phyloP scores from a whole-genome alignment of 2,888 invertebrate species.

The Tipula unca region DNA sequence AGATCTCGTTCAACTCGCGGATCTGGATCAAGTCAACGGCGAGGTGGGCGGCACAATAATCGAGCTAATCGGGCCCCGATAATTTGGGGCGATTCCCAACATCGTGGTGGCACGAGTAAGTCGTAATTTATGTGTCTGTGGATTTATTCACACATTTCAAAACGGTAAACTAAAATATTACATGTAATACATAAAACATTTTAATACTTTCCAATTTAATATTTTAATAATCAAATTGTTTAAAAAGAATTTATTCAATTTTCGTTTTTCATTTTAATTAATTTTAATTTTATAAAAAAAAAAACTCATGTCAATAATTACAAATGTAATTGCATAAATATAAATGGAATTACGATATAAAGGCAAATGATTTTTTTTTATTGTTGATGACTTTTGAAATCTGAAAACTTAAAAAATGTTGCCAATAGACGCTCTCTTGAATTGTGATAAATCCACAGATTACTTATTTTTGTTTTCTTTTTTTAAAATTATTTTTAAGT shows the following conservation, averaged over 20 bases:
- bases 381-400: background rate
- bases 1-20: conserved; percentile 39
- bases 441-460: conserved; percentile 18
- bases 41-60: conserved; percentile 35
- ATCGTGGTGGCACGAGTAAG: conserved; percentile 21
- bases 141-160: background rate
- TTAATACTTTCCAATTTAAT: background rate
- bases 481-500: background rate
- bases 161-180: background rate
- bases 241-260: background rate
- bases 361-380: conserved; percentile 1
- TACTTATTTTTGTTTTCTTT: background rate
- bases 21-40: conserved; percentile 35
- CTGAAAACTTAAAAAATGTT: background rate
- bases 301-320: background rate
- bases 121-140: background rate
- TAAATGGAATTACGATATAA: background rate
- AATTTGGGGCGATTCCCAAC: conserved; percentile 45
- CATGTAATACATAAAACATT: background rate
- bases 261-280: background rate
- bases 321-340: background rate
- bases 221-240: conserved; percentile 1
- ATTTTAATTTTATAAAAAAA: background rate
- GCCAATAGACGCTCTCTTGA: background rate
- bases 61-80: conserved; percentile 51